Base-by-base conservation (phyloP, 2,113 vertebrate species). In the Datnioides undecimradiatus region DNA sequence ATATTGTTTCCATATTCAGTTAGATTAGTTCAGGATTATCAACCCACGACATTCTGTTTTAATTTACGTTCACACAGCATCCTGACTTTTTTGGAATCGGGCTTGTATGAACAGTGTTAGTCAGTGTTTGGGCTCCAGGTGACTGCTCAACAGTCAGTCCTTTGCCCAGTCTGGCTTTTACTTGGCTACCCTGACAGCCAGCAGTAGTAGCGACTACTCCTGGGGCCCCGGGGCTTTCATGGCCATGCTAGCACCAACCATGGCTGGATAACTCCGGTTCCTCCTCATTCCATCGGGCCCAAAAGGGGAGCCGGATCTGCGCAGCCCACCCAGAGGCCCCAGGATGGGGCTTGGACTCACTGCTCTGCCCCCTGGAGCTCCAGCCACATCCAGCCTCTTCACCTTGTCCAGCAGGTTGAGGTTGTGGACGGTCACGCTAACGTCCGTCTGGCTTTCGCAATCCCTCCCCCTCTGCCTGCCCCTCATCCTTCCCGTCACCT, bases 191-290 rank as follows among this genome's bases (percentile, higher is more conserved):
- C 93, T 95, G 82, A 94, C 85, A 75, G 93, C 94, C 92, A 97
- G 95, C 62, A 97, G 92, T 69, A 96, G 94, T 67, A 95, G 96
- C 0, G 95, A 93, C 51, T 96, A 93, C 57, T 88, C 94, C 87
- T 97, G 95, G 14, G 97, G 95, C 0, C 95, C 95, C 0, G 97
- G 97, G 43, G 94, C 96, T 83, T 97, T 98, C 97, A 99, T 99
- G 84, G 97, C 97, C 98, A 99, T 98, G 93, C 98, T 98, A 83
- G 97, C 97, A n/a, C 98, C 97, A 52, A 98, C 97, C 96, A 98
- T 95, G 27, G 96, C 96, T 33, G 98, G 98, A 90, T 98, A 98
- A 91, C 97, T 99, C 40, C 96, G 95, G 59, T 99, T 99, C 90
- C 97, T 94, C 14, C 97, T 95, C 85, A 99, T 96, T 79, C 97